Evolutionary conservation across 1,140 invertebrate species (phyloP).

Genomic region (Hydropsyche tenuis): DNA sequence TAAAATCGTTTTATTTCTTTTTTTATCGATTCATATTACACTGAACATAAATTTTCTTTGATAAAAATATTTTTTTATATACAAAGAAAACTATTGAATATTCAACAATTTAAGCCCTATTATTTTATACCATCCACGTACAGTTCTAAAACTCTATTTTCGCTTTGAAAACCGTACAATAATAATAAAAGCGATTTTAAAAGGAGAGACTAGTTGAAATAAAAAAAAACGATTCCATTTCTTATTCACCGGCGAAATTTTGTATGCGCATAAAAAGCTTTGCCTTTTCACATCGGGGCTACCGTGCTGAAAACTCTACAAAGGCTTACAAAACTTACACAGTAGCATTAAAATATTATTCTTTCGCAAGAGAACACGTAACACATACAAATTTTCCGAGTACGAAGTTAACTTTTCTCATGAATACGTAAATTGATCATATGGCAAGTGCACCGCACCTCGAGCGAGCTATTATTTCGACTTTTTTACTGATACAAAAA

Average conservation of each 20-base stretch:
- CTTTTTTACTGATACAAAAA: too few species aligned
- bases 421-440: constrained; percentile 23
- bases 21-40: too few species aligned
- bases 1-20: too few species aligned
- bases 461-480: too few species aligned
- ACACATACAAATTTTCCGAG: constrained; percentile 16
- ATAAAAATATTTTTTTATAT: too few species aligned
- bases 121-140: background rate
- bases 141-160: background rate
- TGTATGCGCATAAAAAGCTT: constrained; percentile 30
- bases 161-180: background rate
- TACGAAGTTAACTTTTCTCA: background rate
- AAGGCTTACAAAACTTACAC: constrained; percentile 10
- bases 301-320: constrained; percentile 1
- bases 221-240: constrained; percentile 12
- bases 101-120: too few species aligned
- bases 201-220: constrained; percentile 6
- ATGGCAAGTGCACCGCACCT: background rate
- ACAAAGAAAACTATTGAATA: too few species aligned
- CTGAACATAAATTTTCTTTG: too few species aligned
- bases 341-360: constrained; percentile 23
- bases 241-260: constrained; percentile 29
- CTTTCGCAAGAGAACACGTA: constrained; percentile 3
- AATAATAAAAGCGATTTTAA: background rate
- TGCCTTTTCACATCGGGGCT: background rate